phyloP scores from a whole-genome alignment of 2,113 vertebrate genomes.

The Castor canadensis region DNA sequence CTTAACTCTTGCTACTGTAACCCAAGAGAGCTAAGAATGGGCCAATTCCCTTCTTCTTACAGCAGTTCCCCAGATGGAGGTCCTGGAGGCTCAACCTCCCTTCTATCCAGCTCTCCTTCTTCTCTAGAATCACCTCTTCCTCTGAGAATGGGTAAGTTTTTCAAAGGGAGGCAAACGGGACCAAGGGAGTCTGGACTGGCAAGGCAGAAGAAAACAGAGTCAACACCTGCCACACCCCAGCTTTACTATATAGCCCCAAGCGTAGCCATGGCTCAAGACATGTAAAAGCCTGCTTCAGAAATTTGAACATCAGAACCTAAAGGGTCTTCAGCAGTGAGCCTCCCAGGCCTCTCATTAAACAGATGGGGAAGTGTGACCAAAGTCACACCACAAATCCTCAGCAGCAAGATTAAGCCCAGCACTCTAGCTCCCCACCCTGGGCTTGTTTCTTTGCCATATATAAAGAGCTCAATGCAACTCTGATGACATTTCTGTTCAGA shows the following conservation, averaged over 20 bases:
- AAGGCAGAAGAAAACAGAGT: not conserved
- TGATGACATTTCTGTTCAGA: slow-evolving; percentile 27
- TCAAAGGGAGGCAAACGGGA: not conserved
- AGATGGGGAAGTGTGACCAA: not conserved
- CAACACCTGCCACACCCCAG: not conserved
- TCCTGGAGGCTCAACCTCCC: not conserved
- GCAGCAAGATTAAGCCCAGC: not conserved
- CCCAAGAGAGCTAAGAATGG: not conserved
- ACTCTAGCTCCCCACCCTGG: not conserved
- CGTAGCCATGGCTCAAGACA: not conserved
- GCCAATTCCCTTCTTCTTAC: not conserved
- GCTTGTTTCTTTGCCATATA: not conserved
- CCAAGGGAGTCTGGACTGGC: not conserved
- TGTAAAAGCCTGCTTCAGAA: not conserved
- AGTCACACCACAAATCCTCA: slow-evolving; percentile 7
- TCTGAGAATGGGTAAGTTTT: not conserved
- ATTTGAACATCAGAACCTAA: not conserved
- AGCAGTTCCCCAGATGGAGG: not conserved
- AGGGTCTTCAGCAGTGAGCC: not conserved
- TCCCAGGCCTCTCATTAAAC: not conserved
- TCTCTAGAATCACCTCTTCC: not conserved
- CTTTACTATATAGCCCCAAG: not conserved
- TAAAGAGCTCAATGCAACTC: not conserved
- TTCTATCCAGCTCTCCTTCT: not conserved
- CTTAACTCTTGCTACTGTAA: not conserved